Conservation (phyloP, 2,113 vertebrate species). For the Ancistrus triradiatus region DNA sequence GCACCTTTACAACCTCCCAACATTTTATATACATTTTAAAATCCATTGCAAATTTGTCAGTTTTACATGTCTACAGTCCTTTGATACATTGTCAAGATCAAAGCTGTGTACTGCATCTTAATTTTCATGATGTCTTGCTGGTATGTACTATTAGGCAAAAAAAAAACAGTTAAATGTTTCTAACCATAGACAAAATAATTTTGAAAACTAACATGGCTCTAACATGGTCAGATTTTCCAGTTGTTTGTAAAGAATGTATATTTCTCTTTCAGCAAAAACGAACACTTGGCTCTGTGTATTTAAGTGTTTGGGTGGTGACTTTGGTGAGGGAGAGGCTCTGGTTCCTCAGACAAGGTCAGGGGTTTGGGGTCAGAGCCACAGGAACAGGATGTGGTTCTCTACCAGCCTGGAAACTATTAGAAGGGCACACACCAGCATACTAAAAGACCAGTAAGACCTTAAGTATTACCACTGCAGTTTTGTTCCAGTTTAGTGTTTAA, state of each 20-base stretch:
- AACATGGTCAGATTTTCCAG: no score
- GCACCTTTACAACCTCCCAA: no score
- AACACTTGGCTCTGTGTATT: constrained; percentile 1
- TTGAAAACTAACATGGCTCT: no score
- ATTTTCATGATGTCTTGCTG: no score
- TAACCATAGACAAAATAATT: neutral
- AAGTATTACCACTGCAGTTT: neutral
- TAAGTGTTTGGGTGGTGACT: neutral
- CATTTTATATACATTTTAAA: no score
- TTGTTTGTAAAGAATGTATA: no score
- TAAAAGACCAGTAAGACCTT: constrained; percentile 1
- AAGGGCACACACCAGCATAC: constrained; percentile 53
- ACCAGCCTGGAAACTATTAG: constrained; percentile 70
- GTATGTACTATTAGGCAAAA: neutral
- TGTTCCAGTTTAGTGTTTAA: no score
- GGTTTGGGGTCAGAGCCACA: constrained; percentile 55
- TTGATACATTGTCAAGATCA: no score
- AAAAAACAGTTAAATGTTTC: neutral
- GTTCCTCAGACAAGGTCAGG: constrained; percentile 50
- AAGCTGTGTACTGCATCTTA: no score
- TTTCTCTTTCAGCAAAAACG: no score
- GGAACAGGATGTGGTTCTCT: constrained; percentile 65
- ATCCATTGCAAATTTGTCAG: no score
- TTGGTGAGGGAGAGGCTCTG: constrained; percentile 21
- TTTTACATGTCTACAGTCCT: no score